Base-by-base conservation (phyloP, 2,113 vertebrate genomes). In the Rhineura floridana region DNA sequence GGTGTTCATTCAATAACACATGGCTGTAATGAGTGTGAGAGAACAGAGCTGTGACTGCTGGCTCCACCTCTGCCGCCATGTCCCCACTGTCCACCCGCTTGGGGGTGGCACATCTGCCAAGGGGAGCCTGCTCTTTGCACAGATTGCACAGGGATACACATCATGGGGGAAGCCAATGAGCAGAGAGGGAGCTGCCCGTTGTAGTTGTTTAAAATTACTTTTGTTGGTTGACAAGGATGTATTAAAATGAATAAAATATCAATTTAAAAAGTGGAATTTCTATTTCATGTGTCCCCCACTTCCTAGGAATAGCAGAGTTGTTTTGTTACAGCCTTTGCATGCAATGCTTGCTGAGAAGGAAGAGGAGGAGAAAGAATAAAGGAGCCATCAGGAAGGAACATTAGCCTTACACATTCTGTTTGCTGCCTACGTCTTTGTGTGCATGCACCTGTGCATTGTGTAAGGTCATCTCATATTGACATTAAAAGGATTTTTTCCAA, bases 381-480 rank as follows among this genome's bases (percentile, higher is more conserved):
- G n/a, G 33, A 28, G 30, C 30, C 3, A 25, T 25, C 23, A 62
- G 42, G 36, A 82, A 77, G 39, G 87, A 87, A 77, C 88, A 90
- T 86, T 3, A 81, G 42, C 36, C 83, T 85, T 69, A n/a, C 88
- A 91, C 89, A 87, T 93, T 63, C 89, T 88, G 63, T 6, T 78
- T 46, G 30, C 23, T 77, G 9, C 1, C 88, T 93, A 80, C 85
- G 82, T 63, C 84, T 36, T 52, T 48, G 33, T 79, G 12, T 30
- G 6, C 72, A 19, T 10, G 4, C 6, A 39, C 30, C 89, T 91
- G 81, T 70, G 62, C 10, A 6, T 36, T 48, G 19, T 17, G 28
- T 15, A 33, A 30, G 12, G 6, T 55, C 19, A 28, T 30, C 36
- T 48, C 1, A 15, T 28, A 52, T n/a, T 88, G 78, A 89, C 44